Evolutionary conservation across 2,797 vertebrate genomes (phyloP).

Genomic region (Distichodus sexfasciatus): DNA sequence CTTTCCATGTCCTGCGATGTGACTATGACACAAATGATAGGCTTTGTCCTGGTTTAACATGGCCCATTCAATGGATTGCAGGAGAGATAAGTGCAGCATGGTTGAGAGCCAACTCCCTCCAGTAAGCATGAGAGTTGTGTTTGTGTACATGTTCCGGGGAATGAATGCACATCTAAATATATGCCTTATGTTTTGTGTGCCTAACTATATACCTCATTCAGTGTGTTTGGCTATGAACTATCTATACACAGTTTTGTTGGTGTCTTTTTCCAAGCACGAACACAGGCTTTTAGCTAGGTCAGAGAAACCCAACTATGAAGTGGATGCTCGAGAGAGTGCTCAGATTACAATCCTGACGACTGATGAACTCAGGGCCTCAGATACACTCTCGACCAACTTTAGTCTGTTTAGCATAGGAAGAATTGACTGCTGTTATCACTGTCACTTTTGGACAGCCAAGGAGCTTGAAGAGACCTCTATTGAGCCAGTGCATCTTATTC

Average conservation of each 20-base stretch:
- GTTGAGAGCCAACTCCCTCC: neutral
- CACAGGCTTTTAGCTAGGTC: constrained; percentile 7
- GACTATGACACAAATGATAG: too few relatives aligned
- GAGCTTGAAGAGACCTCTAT: neutral
- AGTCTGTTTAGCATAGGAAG: constrained; percentile 1
- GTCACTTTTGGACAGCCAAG: neutral
- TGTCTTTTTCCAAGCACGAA: neutral
- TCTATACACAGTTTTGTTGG: neutral
- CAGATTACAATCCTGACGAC: constrained; percentile 35
- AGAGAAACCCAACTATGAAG: constrained; percentile 36
- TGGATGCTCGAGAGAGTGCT: constrained; percentile 34
- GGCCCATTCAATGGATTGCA: too few relatives aligned
- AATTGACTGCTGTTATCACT: neutral
- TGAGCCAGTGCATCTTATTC: neutral
- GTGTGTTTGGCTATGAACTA: neutral
- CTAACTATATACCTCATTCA: neutral
- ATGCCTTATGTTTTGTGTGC: neutral
- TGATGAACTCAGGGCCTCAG: constrained; percentile 18
- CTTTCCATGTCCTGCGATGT: too few relatives aligned
- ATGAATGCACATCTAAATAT: neutral
- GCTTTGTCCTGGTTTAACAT: too few relatives aligned
- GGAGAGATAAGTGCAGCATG: neutral
- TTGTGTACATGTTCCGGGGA: neutral
- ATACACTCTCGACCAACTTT: neutral
- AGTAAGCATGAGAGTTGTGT: neutral